Conservation (phyloP, 2,888 invertebrate species). For the Orchesella flavescens region DNA sequence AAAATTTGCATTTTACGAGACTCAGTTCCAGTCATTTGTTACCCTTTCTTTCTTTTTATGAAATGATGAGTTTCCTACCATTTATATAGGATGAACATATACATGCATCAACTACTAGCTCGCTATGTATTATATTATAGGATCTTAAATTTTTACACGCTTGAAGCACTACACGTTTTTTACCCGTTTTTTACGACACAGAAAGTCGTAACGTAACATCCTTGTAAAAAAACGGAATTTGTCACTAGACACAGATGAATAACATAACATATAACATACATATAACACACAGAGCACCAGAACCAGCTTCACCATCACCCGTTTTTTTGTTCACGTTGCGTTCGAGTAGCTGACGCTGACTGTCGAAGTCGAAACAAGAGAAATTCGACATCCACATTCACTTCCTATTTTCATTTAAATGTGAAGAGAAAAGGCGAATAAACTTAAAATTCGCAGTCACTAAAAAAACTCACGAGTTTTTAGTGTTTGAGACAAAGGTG, state of each 20-base stretch:
- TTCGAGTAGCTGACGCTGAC: too few species aligned
- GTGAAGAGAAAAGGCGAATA: too few species aligned
- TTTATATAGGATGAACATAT: too few species aligned
- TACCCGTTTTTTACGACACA: conserved; percentile 42
- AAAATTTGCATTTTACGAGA: conserved; percentile 52
- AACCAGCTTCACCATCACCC: too few species aligned
- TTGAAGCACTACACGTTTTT: background rate
- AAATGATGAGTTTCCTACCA: too few species aligned
- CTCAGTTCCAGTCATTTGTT: conserved; percentile 6
- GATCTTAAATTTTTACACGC: too few species aligned
- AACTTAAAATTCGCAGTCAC: too few species aligned
- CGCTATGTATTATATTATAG: too few species aligned
- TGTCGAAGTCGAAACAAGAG: conserved; percentile 7
- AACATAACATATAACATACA: too few species aligned
- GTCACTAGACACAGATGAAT: background rate
- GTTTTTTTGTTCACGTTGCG: too few species aligned
- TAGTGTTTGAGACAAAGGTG: background rate
- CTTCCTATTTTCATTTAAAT: conserved; percentile 6
- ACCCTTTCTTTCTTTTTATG: background rate
- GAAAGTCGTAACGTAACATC: conserved; percentile 49
- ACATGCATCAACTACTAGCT: too few species aligned
- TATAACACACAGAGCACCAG: too few species aligned
- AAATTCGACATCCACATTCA: background rate
- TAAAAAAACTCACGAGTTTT: background rate
- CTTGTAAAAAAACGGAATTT: conserved; percentile 31